A percentile compares a stretch with the other conserved stretches of the same genome.
Evolutionary conservation across 1,140 invertebrate genomes (phyloP).

Genomic region (Bombus terrestris): DNA sequence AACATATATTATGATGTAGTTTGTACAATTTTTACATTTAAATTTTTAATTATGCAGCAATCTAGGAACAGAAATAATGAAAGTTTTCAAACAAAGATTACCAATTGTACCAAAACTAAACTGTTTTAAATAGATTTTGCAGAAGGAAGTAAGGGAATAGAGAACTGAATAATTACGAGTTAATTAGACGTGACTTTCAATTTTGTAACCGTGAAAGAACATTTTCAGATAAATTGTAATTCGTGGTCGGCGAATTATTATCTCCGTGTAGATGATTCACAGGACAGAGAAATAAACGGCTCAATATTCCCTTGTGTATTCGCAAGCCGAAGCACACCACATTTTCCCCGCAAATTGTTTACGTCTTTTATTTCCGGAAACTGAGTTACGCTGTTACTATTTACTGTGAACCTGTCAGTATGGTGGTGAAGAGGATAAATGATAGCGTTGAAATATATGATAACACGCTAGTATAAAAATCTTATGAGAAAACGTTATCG

Average conservation of each 20-base stretch:
- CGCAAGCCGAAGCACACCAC: not conserved
- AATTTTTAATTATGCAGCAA: not conserved
- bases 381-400: not conserved
- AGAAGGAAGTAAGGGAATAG: not conserved
- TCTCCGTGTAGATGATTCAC: conserved; percentile 43
- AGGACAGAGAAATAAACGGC: conserved; percentile 31
- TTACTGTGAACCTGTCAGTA: conserved; percentile 2
- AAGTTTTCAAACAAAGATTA: not conserved
- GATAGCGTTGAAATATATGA: conserved; percentile 17
- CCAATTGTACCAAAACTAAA: not conserved
- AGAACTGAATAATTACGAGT: conserved; percentile 4
- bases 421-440: not conserved
- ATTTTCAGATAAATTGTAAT: conserved; percentile 32
- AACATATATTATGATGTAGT: not conserved
- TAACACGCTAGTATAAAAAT: not conserved
- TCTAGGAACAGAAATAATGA: not conserved
- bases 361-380: conserved; percentile 44
- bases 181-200: not conserved
- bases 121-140: not conserved
- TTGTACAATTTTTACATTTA: not conserved
- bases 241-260: conserved; percentile 16
- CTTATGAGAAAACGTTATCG: not conserved
- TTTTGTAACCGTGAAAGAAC: not conserved
- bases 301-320: conserved; percentile 31
- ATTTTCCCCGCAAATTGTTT: conserved; percentile 52